A percentile compares a stretch with the other conserved stretches of the same genome.
Evolutionary conservation across 2,113 vertebrate genomes (phyloP).

Genomic region (Lepus americanus): DNA sequence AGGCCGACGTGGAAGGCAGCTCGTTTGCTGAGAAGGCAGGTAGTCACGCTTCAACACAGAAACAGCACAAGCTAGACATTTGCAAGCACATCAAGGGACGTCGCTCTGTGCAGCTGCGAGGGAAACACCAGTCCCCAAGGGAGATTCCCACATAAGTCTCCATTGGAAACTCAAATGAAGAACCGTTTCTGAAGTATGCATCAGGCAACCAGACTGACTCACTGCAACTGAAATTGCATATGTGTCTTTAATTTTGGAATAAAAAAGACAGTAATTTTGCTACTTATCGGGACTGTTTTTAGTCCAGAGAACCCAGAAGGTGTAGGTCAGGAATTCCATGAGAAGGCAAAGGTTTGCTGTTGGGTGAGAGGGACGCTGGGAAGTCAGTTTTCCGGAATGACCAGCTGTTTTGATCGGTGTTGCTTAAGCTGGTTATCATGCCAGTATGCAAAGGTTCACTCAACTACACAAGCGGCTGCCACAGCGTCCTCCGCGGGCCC

Average conservation of each 20-base stretch:
- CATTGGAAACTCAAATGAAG: constrained; percentile 56
- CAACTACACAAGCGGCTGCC: background rate
- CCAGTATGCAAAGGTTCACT: background rate
- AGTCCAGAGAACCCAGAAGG: constrained; percentile 24
- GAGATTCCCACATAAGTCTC: constrained; percentile 49
- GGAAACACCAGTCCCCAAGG: background rate
- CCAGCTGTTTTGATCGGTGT: background rate
- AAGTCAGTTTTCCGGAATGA: background rate
- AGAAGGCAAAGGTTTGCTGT: constrained; percentile 4
- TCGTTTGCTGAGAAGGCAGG: background rate
- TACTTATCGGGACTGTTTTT: constrained; percentile 66
- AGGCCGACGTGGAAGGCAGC: background rate
- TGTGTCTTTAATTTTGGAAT: constrained; percentile 50
- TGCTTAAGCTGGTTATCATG: background rate
- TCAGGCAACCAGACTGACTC: constrained; percentile 57
- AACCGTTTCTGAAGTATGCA: background rate
- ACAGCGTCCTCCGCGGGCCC: background rate
- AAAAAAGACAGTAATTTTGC: background rate
- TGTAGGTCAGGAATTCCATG: background rate
- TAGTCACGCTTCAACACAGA: background rate
- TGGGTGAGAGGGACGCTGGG: background rate
- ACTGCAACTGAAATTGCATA: constrained; percentile 21
- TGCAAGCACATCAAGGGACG: background rate
- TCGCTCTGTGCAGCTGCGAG: background rate
- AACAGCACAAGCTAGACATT: background rate